phyloP scores from a whole-genome alignment of 2,113 vertebrate species.

The Hippolais icterina region DNA sequence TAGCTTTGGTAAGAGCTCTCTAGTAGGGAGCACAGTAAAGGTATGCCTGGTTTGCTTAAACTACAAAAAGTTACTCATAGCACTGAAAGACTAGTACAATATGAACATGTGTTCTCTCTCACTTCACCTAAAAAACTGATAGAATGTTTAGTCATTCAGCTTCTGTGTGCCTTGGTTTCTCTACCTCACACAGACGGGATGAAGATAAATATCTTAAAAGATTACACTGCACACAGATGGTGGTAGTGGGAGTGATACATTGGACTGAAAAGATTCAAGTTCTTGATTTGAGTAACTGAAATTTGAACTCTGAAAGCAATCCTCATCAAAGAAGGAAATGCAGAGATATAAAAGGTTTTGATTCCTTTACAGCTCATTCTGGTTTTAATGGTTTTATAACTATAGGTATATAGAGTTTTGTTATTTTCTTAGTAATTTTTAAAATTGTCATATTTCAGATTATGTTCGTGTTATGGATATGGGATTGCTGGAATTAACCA shows the following conservation, averaged over 20 bases:
- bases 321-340: background rate
- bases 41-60: background rate
- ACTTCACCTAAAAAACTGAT: background rate
- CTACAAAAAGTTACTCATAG: background rate
- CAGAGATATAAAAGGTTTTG: background rate
- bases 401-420: background rate
- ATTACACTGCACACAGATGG: background rate
- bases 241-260: background rate
- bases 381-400: background rate
- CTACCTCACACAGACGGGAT: background rate
- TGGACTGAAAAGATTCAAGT: background rate
- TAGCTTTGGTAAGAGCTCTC: background rate
- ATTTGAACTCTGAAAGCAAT: background rate
- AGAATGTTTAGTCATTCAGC: background rate
- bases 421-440: background rate
- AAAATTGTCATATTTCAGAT: conserved; percentile 73
- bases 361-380: background rate
- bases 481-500: conserved; percentile 93
- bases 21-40: background rate
- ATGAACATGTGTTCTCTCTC: background rate
- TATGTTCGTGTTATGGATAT: conserved; percentile 97
- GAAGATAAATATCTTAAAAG: background rate
- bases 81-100: background rate
- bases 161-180: background rate
- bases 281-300: background rate